Percentiles rank a stretch among this genome's conserved stretches.
phyloP scores from a whole-genome alignment of 2,888 invertebrate genomes.

The Portevinia maculata region DNA sequence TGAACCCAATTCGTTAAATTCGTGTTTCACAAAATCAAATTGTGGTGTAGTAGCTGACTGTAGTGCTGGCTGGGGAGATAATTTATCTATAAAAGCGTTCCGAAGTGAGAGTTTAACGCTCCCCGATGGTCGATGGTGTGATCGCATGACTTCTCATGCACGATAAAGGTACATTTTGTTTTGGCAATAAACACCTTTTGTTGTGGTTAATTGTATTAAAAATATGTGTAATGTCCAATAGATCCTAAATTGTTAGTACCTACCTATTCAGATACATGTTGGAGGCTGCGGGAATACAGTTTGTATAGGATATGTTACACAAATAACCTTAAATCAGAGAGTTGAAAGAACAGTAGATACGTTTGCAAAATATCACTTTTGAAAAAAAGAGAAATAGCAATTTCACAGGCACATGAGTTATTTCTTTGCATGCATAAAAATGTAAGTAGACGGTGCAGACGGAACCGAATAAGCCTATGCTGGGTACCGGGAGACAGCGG shows the following conservation, averaged over 20 bases:
- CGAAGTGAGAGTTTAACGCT: conserved; percentile 65
- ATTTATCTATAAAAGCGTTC: conserved; percentile 58
- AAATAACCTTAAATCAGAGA: too few species aligned
- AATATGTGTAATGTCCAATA: conserved; percentile 43
- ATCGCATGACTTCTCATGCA: conserved; percentile 64
- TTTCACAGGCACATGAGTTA: too few species aligned
- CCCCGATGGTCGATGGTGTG: conserved; percentile 33
- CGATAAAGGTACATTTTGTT: conserved; percentile 64
- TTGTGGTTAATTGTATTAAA: conserved; percentile 61
- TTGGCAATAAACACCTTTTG: conserved; percentile 65
- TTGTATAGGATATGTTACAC: conserved; percentile 10
- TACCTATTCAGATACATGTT: background rate
- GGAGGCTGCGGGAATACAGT: background rate
- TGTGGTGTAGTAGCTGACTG: background rate
- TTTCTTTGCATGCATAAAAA: too few species aligned
- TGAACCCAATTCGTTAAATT: conserved; percentile 61
- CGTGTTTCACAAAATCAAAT: conserved; percentile 66
- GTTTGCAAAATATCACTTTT: too few species aligned
- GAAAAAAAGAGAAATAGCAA: too few species aligned
- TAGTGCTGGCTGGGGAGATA: conserved; percentile 38
- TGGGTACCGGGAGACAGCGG: too few species aligned
- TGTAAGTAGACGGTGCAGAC: too few species aligned
- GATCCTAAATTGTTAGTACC: conserved; percentile 24
- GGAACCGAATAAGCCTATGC: too few species aligned
- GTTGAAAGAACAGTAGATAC: too few species aligned